Conservation (phyloP, 2,888 invertebrate genomes). For the Apodemia mormo region DNA sequence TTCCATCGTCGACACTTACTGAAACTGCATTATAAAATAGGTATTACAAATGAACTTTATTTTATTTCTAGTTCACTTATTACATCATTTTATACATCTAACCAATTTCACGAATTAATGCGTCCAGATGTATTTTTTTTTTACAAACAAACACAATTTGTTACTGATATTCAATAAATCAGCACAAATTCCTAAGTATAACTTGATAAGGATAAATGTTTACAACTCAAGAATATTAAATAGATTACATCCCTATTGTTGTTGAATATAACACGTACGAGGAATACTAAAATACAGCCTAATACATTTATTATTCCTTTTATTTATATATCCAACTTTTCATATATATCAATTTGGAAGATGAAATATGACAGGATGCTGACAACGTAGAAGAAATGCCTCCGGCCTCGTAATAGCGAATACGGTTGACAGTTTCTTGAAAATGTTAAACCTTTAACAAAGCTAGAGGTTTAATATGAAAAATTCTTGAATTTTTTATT, state of each 20-base stretch:
- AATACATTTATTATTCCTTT: constrained; percentile 17
- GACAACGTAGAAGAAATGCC: constrained; percentile 19
- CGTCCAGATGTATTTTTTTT: no score
- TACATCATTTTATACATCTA: no score
- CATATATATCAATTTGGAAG: constrained; percentile 20
- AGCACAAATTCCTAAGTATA: not conserved
- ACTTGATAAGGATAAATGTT: not conserved
- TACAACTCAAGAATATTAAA: constrained; percentile 15
- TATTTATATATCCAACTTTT: constrained; percentile 21
- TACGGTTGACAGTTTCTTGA: constrained; percentile 18
- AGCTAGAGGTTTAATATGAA: not conserved
- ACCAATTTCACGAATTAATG: no score
- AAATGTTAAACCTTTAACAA: constrained; percentile 19
- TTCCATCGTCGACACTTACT: no score
- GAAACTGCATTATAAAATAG: no score
- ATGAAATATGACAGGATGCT: constrained; percentile 19
- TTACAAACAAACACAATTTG: no score
- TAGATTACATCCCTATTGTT: constrained; percentile 10
- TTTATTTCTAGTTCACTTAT: no score
- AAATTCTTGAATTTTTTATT: not conserved
- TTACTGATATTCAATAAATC: not conserved
- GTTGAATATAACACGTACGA: constrained; percentile 13
- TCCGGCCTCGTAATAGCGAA: constrained; percentile 2
- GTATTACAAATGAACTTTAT: no score
- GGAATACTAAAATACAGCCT: constrained; percentile 11